Evolutionary conservation across 2,888 invertebrate species (phyloP), one percentile per base, ranked within the genome.

Genomic region (Volucella inanis): DNA sequence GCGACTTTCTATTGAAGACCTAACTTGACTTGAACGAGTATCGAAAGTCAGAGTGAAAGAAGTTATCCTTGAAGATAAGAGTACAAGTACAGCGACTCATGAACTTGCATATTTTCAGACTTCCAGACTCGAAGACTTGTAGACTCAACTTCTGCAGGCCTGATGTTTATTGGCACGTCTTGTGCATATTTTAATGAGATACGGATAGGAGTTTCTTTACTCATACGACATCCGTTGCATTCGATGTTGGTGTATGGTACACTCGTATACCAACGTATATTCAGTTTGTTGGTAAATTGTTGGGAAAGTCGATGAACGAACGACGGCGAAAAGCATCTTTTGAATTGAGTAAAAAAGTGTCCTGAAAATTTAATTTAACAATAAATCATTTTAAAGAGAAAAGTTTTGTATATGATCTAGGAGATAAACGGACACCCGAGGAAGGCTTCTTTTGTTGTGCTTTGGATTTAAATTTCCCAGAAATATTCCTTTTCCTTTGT

Each of bases 131-230:
- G 31, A 31, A 31, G 31, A 31, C 31, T 31, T 31, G 31, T 31
- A 31, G 31, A 31, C 31, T 31, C 31, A 6, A 31, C 31, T 31
- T 14, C 57, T 8, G n/a, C 59, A 61, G 74, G 74, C 70, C 61
- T 71, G 59, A 72, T 74, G 68, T 79, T 70, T 83, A 75, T 83
- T 75, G 83, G 79, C 74, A 79, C 83, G 74, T 79, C 70, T 59
- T 74, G 64, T 68, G 83, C 79, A 83, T 83, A 83, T 79, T 79
- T 79, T 83, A 79, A 75, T 79, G 74, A 75, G 54, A 74, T 41
- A 10, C 45, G 57, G 50, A 64, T 67, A 18, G 45, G 78, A 41
- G 55, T 61, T 54, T 31, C 61, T 38, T 50, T 41, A 38, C 10
- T 39, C 18, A 22, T 22, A 3, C 18, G 18, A 22, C 18, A 22